These are phyloP conservation scores for Drosophila algonquin DNA, from an alignment of 2,888 invertebrate species.

Conservation along the genomic window DNA sequence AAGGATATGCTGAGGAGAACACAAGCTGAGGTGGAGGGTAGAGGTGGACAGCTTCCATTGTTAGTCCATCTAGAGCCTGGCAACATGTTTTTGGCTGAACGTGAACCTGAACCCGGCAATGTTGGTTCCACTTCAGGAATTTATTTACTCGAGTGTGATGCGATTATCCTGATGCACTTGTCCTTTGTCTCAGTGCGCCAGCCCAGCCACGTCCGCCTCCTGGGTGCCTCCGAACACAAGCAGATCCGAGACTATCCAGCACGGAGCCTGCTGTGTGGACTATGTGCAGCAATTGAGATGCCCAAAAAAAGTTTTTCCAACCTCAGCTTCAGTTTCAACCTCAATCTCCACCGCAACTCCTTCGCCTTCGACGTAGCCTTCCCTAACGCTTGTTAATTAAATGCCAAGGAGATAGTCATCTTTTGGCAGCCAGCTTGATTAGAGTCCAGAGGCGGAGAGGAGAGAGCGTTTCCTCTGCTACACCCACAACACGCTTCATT, in stretches of 20 bases:
- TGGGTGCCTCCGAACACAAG: constrained; percentile 25
- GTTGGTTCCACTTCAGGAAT: constrained; percentile 72
- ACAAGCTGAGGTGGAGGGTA: background rate
- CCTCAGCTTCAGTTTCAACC: background rate
- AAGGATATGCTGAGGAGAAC: background rate
- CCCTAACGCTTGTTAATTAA: constrained; percentile 60
- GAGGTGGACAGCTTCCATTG: constrained; percentile 15
- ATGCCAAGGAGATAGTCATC: constrained; percentile 59
- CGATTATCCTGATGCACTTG: constrained; percentile 75
- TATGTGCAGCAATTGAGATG: constrained; percentile 22
- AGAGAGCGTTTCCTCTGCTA: background rate
- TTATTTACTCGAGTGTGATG: constrained; percentile 80
- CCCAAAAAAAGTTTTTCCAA: constrained; percentile 17
- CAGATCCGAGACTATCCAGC: constrained; percentile 21
- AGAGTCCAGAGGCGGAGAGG: constrained; percentile 18
- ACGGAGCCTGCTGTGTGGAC: background rate
- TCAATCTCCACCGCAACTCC: background rate
- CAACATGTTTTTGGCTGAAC: constrained; percentile 49
- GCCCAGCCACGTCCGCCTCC: constrained; percentile 36
- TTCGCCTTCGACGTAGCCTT: constrained; percentile 9
- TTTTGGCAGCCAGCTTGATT: constrained; percentile 48
- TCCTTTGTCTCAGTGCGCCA: constrained; percentile 59
- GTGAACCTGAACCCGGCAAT: constrained; percentile 34
- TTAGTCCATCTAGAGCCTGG: constrained; percentile 31
- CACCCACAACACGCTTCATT: constrained; percentile 27